Percentiles rank a stretch among this genome's conserved stretches.
Conservation (phyloP, 2,113 vertebrate species). For the Aegithalos caudatus region DNA sequence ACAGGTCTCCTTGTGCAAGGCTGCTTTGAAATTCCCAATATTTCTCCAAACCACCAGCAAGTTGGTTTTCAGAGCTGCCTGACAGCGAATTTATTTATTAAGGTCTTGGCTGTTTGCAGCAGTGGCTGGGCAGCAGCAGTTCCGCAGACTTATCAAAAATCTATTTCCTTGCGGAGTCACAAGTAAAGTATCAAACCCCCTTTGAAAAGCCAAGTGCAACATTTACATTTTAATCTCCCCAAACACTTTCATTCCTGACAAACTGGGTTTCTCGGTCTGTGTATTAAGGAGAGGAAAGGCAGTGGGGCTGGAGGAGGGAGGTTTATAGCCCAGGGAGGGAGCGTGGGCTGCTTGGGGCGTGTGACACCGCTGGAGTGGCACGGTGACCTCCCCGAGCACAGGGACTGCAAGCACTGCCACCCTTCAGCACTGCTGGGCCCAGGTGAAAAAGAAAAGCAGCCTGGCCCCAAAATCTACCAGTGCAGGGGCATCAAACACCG, state of each 20-base stretch:
- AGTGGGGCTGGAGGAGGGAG: neutral
- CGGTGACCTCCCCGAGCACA: accelerated
- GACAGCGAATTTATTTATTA: slow-evolving; percentile 63
- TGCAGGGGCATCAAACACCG: accelerated
- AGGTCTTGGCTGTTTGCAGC: slow-evolving; percentile 23
- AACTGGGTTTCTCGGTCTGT: slow-evolving; percentile 1
- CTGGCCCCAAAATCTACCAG: neutral
- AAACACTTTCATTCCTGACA: slow-evolving; percentile 48
- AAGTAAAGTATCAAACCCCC: slow-evolving; percentile 51
- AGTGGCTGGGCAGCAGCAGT: neutral
- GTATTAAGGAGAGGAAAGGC: neutral
- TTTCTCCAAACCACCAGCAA: slow-evolving; percentile 17
- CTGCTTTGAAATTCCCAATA: slow-evolving; percentile 21
- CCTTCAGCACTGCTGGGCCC: neutral
- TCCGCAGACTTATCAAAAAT: slow-evolving; percentile 61
- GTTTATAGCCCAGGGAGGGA: neutral
- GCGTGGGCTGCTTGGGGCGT: accelerated
- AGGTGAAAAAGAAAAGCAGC: neutral
- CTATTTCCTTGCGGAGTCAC: slow-evolving; percentile 49
- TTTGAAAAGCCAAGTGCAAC: slow-evolving; percentile 47
- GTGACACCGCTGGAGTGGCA: neutral
- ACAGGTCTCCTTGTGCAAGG: neutral
- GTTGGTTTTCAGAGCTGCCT: neutral
- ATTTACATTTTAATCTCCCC: slow-evolving; percentile 73
- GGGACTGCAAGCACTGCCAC: neutral